Evolutionary conservation across 1,140 invertebrate genomes (phyloP), one percentile per base, ranked within the genome.

Genomic region (Sycophaga agraensis): DNA sequence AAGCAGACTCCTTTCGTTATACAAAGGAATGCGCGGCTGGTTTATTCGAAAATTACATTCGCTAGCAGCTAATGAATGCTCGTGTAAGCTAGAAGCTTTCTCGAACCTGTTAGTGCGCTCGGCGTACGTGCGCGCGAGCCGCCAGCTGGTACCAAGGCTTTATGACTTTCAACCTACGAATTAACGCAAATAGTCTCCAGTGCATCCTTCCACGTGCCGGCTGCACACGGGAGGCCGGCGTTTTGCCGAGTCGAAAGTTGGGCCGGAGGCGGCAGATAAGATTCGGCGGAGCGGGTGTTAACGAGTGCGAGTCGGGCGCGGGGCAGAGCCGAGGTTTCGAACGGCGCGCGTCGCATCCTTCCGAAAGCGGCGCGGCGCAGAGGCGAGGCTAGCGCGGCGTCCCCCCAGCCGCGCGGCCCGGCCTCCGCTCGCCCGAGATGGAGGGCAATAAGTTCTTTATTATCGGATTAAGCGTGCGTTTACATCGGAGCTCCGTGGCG

Each of bases 361-460:
- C 42, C 21, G 19, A 21, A 12, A 14, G 19, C 1, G 16, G 4
- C 31, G 4, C 39, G 59, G 40, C 62, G 55, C 55, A 53, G 58
- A 46, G 53, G 65, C 17, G 35, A 50, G 65, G 54, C 63, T 65
- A 48, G 64, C 55, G 31, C 59, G 37, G 42, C 62, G 61, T 53
- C 66, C 64, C 64, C 42, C 45, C 49, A 54, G 59, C 64, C 66
- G 62, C 54, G 40, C 60, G 37, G 37, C 59, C 57, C 57, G 57
- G 59, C 66, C 39, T 46, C 54, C 43, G 48, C 63, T 64, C 63
- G 73, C 73, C 73, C n/a, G 55, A 49, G 57, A 56, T 19, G 24
- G 63, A 65, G 60, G 26, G 49, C 56, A 63, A 59, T 59, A 59
- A 49, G 49, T 64, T 64, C 58, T 59, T 59, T 62, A 62, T 62